A percentile compares a stretch with the other conserved stretches of the same genome.
phyloP scores from a whole-genome alignment of 53 echinoderm and acorn worm species.

The Antedon mediterranea region DNA sequence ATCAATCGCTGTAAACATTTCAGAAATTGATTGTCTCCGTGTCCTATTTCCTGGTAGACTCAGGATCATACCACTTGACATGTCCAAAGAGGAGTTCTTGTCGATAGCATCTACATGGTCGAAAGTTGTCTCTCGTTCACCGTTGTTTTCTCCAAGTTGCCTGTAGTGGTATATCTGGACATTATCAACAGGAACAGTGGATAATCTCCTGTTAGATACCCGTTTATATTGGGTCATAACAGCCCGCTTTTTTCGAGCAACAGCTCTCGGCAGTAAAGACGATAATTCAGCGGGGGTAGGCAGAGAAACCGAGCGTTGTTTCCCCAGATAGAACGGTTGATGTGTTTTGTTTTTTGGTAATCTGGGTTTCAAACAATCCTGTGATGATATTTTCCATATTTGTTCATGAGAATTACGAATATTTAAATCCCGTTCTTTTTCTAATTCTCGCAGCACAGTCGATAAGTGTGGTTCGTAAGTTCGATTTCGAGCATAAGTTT shows the following conservation, averaged over 20 bases:
- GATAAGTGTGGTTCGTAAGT: constrained; percentile 47
- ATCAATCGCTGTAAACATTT: not conserved
- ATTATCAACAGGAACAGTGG: constrained; percentile 33
- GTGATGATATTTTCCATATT: constrained; percentile 56
- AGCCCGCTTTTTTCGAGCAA: constrained; percentile 12
- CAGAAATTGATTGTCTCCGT: not conserved
- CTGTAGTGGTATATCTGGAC: constrained; percentile 59
- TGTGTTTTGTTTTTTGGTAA: constrained; percentile 24
- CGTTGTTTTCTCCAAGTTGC: constrained; percentile 15
- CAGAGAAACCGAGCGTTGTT: constrained; percentile 35
- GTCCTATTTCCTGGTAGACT: not conserved
- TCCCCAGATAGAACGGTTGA: constrained; percentile 44
- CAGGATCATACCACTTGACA: too few relatives aligned
- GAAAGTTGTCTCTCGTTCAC: too few relatives aligned
- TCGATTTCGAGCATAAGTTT: constrained; percentile 58
- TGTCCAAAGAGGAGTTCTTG: too few relatives aligned
- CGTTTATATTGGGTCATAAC: constrained; percentile 21
- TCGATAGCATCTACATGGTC: too few relatives aligned
- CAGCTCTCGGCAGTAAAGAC: constrained; percentile 57
- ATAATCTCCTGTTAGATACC: constrained; percentile 48
- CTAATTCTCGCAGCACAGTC: constrained; percentile 29
- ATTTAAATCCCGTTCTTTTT: constrained; percentile 34
- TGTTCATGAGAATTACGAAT: constrained; percentile 69
- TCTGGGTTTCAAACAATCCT: constrained; percentile 29
- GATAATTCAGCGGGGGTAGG: constrained; percentile 72